Evolutionary conservation across 2,797 vertebrate species (phyloP), one percentile per base, ranked within the genome.

Genomic region (Sus cebifrons): DNA sequence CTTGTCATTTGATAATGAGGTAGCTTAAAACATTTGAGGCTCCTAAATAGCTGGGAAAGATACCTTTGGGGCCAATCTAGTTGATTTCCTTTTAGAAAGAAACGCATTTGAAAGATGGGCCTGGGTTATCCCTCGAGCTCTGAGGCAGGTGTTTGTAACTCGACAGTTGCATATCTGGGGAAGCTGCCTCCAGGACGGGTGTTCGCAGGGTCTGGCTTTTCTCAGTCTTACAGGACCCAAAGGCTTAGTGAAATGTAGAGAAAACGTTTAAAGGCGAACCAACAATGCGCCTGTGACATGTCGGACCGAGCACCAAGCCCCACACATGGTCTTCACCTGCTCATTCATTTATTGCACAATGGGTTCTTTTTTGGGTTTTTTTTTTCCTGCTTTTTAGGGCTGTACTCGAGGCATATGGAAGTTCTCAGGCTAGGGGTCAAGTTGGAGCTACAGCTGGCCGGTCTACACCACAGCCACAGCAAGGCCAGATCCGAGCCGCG

Each of bases 51-150:
- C 64, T 95, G 85, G 58, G 27, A 60, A 90, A 87, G 65, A 62
- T 40, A 54, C 14, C 44, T 73, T 64, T 86, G 70, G 79, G 32
- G 54, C 64, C 56, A 54, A 27, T 70, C 16, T 79, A 74, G 17
- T 58, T 86, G 49, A 58, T 96, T 90, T 93, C n/a, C 52, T 68
- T 84, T 79, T 87, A 27, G 65, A 87, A 82, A 71, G 18, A 25
- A 49, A 64, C 92, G 32, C 3, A 73, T 71, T 65, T 12, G 17
- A 67, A 93, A 92, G 36, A 23, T 86, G 94, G 82, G 8, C 25
- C 81, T 86, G 13, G 13, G 75, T 70, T 96, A 77, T 82, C 17
- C 36, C 82, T 54, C 54, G 10, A 83, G 54, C 58, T 62, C 36
- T 82, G 54, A 94, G 60, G 58, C 18, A 60, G 62, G 81, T 20